Base-by-base conservation (phyloP, 2,888 invertebrate species). In the Diaphora mendica region DNA sequence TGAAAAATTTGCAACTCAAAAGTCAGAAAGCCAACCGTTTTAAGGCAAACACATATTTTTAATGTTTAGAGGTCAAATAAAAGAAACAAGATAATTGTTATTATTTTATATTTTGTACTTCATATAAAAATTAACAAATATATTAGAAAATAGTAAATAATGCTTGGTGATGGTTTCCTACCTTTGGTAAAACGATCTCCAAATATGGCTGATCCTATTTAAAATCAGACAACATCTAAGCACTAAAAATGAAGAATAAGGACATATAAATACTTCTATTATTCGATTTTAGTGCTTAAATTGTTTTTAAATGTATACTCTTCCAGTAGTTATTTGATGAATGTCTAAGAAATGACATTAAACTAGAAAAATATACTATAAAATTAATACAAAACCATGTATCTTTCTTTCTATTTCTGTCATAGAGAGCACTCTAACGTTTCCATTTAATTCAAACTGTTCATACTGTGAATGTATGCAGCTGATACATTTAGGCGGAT, bases 401-500 rank as follows among this genome's bases (percentile, higher is more conserved):
- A 39, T 44, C 44, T 15, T 15, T 3, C 11, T 11, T 39, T 11
- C 11, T 39, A 39, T 67, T 15, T 11, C n/a, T n/a, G 55, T 59
- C 26, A 26, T 30, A 59, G 59, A 30, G 15, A 59, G 15, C 13
- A 15, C 15, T 59, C 0, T 5, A 33, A 64, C 0, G 64, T 44
- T 13, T 44, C 15, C 44, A 44, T 66, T 26, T 51, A 11, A 17
- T 68, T 39, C 8, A 62, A 11, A 55, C 44, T 44, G 44, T 59
- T 42, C 15, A 13, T 59, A 64, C 30, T 70, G 17, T 59, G 23
- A 48, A 67, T 30, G 33, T 55, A 67, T 9, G 62, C 33, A 69
- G 42, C 68, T 71, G 64, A 20, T 30, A 62, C 39, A 42, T 2
- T 88, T 86, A 91, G 79, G 92, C 92, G 79, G 92, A 89, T 44